Evolutionary conservation across 1,140 invertebrate species (phyloP).

Genomic region (Macrobrachium rosenbergii): DNA sequence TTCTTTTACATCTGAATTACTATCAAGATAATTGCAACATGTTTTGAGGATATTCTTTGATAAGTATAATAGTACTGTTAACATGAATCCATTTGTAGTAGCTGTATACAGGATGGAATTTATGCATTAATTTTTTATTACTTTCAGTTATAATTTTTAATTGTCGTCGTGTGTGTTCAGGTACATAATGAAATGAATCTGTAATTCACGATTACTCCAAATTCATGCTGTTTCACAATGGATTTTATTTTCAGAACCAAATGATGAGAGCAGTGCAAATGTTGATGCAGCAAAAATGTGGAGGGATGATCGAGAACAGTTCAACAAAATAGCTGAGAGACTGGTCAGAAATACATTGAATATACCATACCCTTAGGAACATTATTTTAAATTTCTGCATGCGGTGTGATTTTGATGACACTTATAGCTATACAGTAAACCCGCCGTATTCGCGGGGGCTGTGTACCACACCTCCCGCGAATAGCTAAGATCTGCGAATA

Average conservation of each 20-base stretch:
- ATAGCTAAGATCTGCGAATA: too few relatives aligned
- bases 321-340: slow-evolving; percentile 92
- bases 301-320: slow-evolving; percentile 94
- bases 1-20: too few relatives aligned
- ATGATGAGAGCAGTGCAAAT: slow-evolving; percentile 99
- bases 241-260: slow-evolving; percentile 83
- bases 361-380: slow-evolving; percentile 71
- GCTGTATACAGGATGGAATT: too few relatives aligned
- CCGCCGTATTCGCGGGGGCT: too few relatives aligned
- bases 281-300: slow-evolving; percentile 99
- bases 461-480: too few relatives aligned
- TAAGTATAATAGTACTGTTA: too few relatives aligned
- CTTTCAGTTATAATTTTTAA: too few relatives aligned
- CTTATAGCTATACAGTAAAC: not conserved
- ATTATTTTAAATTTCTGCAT: not conserved
- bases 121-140: too few relatives aligned
- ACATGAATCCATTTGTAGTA: too few relatives aligned
- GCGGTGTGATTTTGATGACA: not conserved
- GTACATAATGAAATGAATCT: not conserved
- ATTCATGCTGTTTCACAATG: not conserved
- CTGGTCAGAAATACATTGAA: slow-evolving; percentile 93
- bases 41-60: too few relatives aligned
- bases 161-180: too few relatives aligned
- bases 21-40: too few relatives aligned
- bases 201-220: not conserved